Evolutionary conservation across 2,113 vertebrate species (phyloP), one percentile per base, ranked within the genome.

Genomic region (Lepisosteus osseus): DNA sequence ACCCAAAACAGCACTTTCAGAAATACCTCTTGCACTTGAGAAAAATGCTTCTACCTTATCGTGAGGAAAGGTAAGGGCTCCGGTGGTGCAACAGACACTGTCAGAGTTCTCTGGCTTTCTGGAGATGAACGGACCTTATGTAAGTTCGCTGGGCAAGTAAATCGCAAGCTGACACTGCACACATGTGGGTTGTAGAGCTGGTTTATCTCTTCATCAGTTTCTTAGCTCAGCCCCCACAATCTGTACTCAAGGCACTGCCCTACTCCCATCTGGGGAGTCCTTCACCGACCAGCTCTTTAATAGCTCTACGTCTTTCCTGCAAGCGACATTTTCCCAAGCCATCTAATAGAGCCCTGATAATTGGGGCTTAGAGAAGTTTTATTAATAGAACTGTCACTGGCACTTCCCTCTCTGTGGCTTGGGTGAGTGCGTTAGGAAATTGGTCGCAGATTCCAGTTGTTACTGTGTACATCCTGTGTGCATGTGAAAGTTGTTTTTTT

Each of bases 111-210:
- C n/a, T 74, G 5, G 78, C 63, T 74, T 78, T 72, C 77, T 80
- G 80, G 74, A 3, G 64, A 14, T 73, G 78, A 76, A 80, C 79
- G 77, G 76, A 75, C 85, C 81, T 78, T 85, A 86, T 84, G 79
- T 72, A 80, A 87, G 81, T 86, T 82, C 77, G 83, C 79, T 78
- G 77, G 79, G 79, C 75, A 71, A 85, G 83, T 69, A 71, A 85
- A 82, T 87, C 76, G 54, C 86, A 74, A 78, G 81, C 79, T 81
- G 85, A 81, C 80, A 83, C 80, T 64, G 70, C 72, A 76, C 77
- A 84, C 83, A 82, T 80, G 83, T 29, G 29, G 29, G 29, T 29
- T 29, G 29, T 29, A 29, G 29, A 29, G 29, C 29, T 29, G 29
- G 29, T 29, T 29, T 29, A 29, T 29, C 47, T 51, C 5, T 9